Conservation (phyloP, 2,888 invertebrate genomes). For the Caenorhabditis sulstoni region DNA sequence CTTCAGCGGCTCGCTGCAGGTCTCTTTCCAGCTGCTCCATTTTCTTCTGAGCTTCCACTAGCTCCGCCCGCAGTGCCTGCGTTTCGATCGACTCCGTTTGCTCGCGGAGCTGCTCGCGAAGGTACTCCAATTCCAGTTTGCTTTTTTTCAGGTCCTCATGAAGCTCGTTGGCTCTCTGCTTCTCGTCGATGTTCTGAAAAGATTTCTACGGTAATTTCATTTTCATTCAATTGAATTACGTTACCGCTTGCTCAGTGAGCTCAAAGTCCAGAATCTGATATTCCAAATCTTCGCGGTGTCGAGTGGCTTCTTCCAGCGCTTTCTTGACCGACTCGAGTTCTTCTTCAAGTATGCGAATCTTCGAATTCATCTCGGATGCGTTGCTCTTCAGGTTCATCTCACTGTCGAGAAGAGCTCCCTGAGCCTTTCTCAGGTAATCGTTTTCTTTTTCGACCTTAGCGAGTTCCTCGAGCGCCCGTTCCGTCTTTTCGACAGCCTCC, state of each 20-base stretch:
- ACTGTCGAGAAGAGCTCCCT: slow-evolving; percentile 30
- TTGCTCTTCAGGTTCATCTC: slow-evolving; percentile 29
- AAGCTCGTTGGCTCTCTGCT: slow-evolving; percentile 26
- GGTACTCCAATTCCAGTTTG: slow-evolving; percentile 43
- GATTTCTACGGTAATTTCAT: no score
- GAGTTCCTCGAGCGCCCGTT: slow-evolving; percentile 8
- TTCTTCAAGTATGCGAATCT: slow-evolving; percentile 1
- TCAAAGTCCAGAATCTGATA: not conserved
- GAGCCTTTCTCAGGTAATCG: slow-evolving; percentile 30
- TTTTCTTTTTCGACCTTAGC: slow-evolving; percentile 1
- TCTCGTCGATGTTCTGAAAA: slow-evolving; percentile 16
- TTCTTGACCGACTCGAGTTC: not conserved
- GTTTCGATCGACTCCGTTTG: not conserved
- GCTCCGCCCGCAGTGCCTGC: not conserved
- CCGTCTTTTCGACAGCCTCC: slow-evolving; percentile 2
- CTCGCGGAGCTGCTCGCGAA: slow-evolving; percentile 18
- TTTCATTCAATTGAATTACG: no score
- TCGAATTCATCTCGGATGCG: not conserved
- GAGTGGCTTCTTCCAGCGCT: not conserved
- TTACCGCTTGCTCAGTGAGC: slow-evolving; percentile 10
- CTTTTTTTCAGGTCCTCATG: slow-evolving; percentile 29
- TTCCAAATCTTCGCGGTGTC: not conserved
- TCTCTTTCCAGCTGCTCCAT: not conserved
- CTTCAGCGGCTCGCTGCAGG: not conserved
- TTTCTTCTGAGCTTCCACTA: not conserved